Evolutionary conservation across 2,113 vertebrate genomes (phyloP), one percentile per base, ranked within the genome.

Genomic region (Riparia riparia): DNA sequence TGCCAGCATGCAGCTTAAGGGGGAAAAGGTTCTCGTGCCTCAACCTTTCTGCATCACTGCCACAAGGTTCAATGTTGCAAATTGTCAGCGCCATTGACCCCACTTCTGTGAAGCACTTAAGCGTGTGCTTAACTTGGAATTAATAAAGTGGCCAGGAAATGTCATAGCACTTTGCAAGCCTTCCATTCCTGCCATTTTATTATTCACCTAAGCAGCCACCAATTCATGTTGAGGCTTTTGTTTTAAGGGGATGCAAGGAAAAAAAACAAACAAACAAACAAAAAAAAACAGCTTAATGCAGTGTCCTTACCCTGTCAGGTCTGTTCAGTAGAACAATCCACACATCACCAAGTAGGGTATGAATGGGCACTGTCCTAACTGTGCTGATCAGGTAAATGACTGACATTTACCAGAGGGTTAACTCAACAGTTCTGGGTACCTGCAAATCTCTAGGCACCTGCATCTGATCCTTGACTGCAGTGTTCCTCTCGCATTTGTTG

Each of bases 101-200:
- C 91, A 96, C 94, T 97, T 97, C 89, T 95, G 64, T 28, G 72
- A 92, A 91, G 76, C 91, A 92, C 72, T 97, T 95, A 88, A 96
- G 88, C 41, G 5, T 80, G 77, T 89, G 90, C 79, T 96, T 91
- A 95, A 95, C 86, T 95, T 81, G 80, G 86, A 95, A 89, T 95
- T 95, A 96, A 94, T 90, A 96, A 91, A 91, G 76, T 29, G 49
- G 89, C 70, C 95, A 95, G 76, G 70, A 95, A 83, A 92, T 74
- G 80, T 93, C 94, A 95, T 10, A 68, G 71, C 42, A 74, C 34
- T 81, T 81, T 44, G 32, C 69, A 90, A 93, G 51, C 76, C 68
- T 86, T 71, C 58, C 42, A 34, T 73, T 70, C 68, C 63, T 86
- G 47, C 68, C 82, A 42, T 73, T 63, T 66, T 56, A 57, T 32